Evolutionary conservation across 2,113 vertebrate species (phyloP), one percentile per base, ranked within the genome.

Genomic region (Laticauda colubrina): DNA sequence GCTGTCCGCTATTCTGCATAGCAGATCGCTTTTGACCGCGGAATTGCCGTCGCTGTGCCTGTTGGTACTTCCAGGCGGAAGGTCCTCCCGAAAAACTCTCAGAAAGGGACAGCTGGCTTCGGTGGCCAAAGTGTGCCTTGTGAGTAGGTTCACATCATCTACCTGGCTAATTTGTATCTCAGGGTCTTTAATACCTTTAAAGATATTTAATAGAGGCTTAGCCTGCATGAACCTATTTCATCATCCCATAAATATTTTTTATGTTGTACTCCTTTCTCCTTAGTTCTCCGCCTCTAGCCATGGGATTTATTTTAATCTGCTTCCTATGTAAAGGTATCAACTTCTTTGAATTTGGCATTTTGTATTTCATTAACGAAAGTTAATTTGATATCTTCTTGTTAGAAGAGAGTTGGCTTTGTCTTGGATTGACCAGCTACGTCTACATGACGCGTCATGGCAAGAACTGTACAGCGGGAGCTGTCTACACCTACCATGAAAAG

Each of bases 401-500:
- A 81, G 43, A 51, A 93, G 55, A 23, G 23, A 57, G 20, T 81
- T 43, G n/a, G 34, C n/a, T 15, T 89, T 29, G 85, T 59, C 69
- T 14, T 54, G 88, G 69, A 86, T 90, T 53, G 43, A 57, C 81
- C 48, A 15, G 7, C 51, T 48, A 48, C 88, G 18, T 7, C 43
- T 89, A 53, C 93, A 99, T 99, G 99, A 99, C 99, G 0, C 97
- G 99, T 4, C 99, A 99, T 0, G 99, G 99, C 10, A 99, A 99
- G 95, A 99, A 99, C 96, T 99, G 99, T 81, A 99, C 99, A 0
- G 99, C 99, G 0, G 99, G 99, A 26, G 99, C 99, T 0, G 99
- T 99, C 0, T 99, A 99, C 96, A 99, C 99, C 2, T 99, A 99
- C 94, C 98, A 99, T 0, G 99, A 99, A 96, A 99, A 99, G 91